Percentiles rank a stretch among this genome's conserved stretches.
Conservation (phyloP, 1,140 invertebrate species). For the Orius insidiosus region DNA sequence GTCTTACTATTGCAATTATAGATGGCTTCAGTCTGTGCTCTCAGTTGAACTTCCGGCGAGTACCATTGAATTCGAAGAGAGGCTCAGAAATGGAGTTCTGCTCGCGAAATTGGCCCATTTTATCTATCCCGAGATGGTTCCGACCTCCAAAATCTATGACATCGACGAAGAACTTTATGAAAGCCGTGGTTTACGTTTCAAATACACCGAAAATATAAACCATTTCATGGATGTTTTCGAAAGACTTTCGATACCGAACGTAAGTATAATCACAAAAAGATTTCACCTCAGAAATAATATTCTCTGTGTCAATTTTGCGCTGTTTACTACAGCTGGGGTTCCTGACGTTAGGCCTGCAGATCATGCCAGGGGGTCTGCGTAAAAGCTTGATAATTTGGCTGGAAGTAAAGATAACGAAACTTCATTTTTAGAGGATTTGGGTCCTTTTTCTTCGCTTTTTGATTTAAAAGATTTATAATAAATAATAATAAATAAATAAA, state of each 20-base stretch:
- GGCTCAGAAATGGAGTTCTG: constrained; percentile 60
- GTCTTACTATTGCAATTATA: too few species aligned
- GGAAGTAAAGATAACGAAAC: too few species aligned
- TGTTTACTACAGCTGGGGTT: too few species aligned
- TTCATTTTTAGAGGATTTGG: too few species aligned
- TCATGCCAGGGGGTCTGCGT: too few species aligned
- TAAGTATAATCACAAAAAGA: not conserved
- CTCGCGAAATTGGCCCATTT: constrained; percentile 61
- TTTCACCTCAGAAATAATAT: not conserved
- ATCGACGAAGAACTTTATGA: constrained; percentile 47
- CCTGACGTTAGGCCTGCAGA: too few species aligned
- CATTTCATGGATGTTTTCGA: constrained; percentile 28
- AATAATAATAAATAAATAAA: too few species aligned
- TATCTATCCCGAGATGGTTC: constrained; percentile 47
- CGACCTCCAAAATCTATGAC: constrained; percentile 60
- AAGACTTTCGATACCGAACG: not conserved
- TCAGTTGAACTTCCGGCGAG: constrained; percentile 48
- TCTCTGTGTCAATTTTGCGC: too few species aligned
- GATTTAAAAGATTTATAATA: too few species aligned
- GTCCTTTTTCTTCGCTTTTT: too few species aligned
- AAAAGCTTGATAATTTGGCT: too few species aligned
- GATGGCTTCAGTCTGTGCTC: constrained; percentile 62
- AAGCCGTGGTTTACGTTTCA: constrained; percentile 46
- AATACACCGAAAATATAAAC: constrained; percentile 77
- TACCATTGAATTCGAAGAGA: constrained; percentile 53